These are phyloP conservation scores for Oplegnathus fasciatus DNA, from an alignment of 2,113 vertebrate genomes.

Conservation along the genomic window DNA sequence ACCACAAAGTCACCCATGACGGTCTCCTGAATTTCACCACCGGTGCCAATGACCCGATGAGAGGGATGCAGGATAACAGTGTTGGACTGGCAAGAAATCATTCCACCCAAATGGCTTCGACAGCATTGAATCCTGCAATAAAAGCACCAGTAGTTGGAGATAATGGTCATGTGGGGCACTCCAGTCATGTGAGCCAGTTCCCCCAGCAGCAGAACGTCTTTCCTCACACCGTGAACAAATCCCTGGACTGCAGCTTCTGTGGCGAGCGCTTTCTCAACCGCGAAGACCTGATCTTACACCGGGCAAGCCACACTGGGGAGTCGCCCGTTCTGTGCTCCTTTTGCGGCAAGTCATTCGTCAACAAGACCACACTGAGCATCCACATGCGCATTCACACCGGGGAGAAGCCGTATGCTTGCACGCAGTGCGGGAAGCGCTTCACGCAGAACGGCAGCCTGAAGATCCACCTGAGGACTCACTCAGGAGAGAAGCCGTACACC, in stretches of 20 bases:
- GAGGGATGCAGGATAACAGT: constrained; percentile 45
- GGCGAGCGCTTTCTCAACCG: constrained; percentile 67
- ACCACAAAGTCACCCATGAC: constrained; percentile 55
- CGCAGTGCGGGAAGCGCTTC: constrained; percentile 88
- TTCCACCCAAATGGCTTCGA: constrained; percentile 43
- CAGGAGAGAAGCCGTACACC: constrained; percentile 87
- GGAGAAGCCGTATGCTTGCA: constrained; percentile 88
- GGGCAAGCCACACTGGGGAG: constrained; percentile 74
- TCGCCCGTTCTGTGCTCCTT: constrained; percentile 73
- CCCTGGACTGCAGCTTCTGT: constrained; percentile 75
- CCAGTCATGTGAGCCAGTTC: constrained; percentile 61
- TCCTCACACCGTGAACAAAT: constrained; percentile 47
- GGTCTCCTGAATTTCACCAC: constrained; percentile 45
- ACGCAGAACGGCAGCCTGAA: constrained; percentile 88
- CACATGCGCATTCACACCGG: constrained; percentile 89
- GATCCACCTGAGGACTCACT: constrained; percentile 88
- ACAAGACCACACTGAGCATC: constrained; percentile 86
- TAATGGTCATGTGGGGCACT: constrained; percentile 45
- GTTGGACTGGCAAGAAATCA: constrained; percentile 39
- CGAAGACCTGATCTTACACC: constrained; percentile 72
- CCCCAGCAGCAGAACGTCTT: constrained; percentile 55
- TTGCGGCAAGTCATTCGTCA: constrained; percentile 87
- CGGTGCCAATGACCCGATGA: constrained; percentile 11
- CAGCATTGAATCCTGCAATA: constrained; percentile 35
- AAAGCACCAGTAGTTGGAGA: constrained; percentile 11